These are phyloP conservation scores for Tachysurus vachellii DNA, from an alignment of 2,113 vertebrate species.

Conservation along the genomic window DNA sequence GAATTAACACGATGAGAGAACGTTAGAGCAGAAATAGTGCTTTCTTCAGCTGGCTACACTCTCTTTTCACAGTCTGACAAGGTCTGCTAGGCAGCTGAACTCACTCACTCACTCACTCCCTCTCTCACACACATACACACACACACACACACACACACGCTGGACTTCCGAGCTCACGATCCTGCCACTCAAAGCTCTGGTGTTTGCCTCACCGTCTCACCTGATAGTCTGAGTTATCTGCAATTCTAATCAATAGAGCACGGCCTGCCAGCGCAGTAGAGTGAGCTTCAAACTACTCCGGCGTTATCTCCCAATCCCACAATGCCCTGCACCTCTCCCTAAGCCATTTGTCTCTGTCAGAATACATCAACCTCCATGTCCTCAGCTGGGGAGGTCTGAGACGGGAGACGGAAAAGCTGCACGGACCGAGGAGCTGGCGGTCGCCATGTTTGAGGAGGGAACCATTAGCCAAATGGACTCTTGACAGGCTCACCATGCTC, in stretches of 20 bases:
- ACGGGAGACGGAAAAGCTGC: slow-evolving; percentile 19
- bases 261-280: slow-evolving; percentile 40
- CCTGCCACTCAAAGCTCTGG: slow-evolving; percentile 60
- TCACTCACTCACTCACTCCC: slow-evolving; percentile 30
- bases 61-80: slow-evolving; percentile 20
- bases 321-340: slow-evolving; percentile 38
- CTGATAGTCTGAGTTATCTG: slow-evolving; percentile 65
- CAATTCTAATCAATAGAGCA: slow-evolving; percentile 71
- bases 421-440: slow-evolving; percentile 17
- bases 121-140: slow-evolving; percentile 3
- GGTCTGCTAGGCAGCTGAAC: slow-evolving; percentile 51
- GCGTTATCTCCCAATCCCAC: slow-evolving; percentile 52
- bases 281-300: slow-evolving; percentile 45
- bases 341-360: slow-evolving; percentile 68
- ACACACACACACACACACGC: slow-evolving; percentile 11
- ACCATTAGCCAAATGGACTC: slow-evolving; percentile 55
- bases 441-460: slow-evolving; percentile 33
- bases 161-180: slow-evolving; percentile 58
- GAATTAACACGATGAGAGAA: not conserved
- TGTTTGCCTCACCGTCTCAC: slow-evolving; percentile 60
- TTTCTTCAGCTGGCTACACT: not conserved
- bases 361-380: slow-evolving; percentile 57
- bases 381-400: slow-evolving; percentile 52
- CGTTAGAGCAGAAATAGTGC: not conserved
- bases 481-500: slow-evolving; percentile 29